These are phyloP conservation scores for Gambelia wislizenii DNA, from an alignment of 2,797 vertebrate genomes.

Conservation along the genomic window DNA sequence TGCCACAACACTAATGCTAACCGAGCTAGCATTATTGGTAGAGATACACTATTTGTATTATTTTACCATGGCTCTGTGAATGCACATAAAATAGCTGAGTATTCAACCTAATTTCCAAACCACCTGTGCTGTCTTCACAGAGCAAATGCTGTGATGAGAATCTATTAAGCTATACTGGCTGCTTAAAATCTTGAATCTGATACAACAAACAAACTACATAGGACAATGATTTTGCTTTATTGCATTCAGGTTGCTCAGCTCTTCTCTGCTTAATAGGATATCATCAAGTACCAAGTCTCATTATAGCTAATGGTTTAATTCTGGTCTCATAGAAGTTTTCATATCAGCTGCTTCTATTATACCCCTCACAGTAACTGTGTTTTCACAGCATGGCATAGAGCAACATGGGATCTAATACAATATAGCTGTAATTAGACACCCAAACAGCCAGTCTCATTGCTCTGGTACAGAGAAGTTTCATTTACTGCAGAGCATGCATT, in stretches of 20 bases:
- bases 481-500: background rate
- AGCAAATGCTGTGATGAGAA: slow-evolving; percentile 25
- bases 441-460: background rate
- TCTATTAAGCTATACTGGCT: background rate
- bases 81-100: background rate
- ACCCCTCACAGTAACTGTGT: slow-evolving; percentile 15
- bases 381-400: slow-evolving; percentile 44
- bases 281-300: slow-evolving; percentile 21
- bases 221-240: slow-evolving; percentile 35
- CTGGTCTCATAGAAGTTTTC: slow-evolving; percentile 37
- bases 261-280: slow-evolving; percentile 20
- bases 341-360: slow-evolving; percentile 32
- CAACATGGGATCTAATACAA: slow-evolving; percentile 36
- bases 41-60: background rate
- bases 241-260: background rate
- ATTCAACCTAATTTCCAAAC: slow-evolving; percentile 13
- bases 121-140: slow-evolving; percentile 19
- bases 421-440: slow-evolving; percentile 49
- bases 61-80: background rate
- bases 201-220: background rate
- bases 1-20: background rate
- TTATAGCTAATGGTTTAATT: slow-evolving; percentile 43
- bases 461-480: background rate
- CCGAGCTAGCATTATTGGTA: background rate
- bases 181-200: slow-evolving; percentile 14